Conservation (phyloP, 2,797 vertebrate genomes). For the Meriones psammophilus region DNA sequence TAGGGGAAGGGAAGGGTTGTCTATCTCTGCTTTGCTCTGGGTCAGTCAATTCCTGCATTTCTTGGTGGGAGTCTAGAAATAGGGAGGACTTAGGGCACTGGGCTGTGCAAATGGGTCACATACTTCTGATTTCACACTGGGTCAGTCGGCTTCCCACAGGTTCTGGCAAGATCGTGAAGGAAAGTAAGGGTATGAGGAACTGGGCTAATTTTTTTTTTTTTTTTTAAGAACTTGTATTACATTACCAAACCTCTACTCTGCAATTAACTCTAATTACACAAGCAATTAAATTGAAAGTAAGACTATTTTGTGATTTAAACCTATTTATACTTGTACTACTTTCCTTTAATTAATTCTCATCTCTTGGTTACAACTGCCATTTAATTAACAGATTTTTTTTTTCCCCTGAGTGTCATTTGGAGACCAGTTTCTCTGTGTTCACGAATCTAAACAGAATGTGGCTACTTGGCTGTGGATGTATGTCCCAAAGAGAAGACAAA, state of each 20-base stretch:
- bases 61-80: not conserved
- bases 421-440: not conserved
- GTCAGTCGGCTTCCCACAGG: not conserved
- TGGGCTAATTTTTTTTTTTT: constrained; percentile 63
- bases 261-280: constrained; percentile 88
- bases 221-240: constrained; percentile 68
- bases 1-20: not conserved
- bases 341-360: constrained; percentile 84
- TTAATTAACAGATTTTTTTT: constrained; percentile 73
- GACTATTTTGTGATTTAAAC: constrained; percentile 86
- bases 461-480: not conserved
- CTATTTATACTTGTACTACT: constrained; percentile 83
- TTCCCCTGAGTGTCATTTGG: not conserved
- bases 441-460: fast-evolving
- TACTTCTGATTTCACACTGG: not conserved
- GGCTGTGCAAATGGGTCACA: not conserved
- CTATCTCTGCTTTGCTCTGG: not conserved
- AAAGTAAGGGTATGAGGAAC: not conserved
- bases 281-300: constrained; percentile 86
- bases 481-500: not conserved
- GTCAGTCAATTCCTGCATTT: not conserved
- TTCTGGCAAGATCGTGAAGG: not conserved
- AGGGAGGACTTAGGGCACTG: not conserved
- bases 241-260: constrained; percentile 83
- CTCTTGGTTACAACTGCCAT: constrained; percentile 78